Evolutionary conservation across 2,888 invertebrate species (phyloP).

Genomic region (Metacarcinus magister): DNA sequence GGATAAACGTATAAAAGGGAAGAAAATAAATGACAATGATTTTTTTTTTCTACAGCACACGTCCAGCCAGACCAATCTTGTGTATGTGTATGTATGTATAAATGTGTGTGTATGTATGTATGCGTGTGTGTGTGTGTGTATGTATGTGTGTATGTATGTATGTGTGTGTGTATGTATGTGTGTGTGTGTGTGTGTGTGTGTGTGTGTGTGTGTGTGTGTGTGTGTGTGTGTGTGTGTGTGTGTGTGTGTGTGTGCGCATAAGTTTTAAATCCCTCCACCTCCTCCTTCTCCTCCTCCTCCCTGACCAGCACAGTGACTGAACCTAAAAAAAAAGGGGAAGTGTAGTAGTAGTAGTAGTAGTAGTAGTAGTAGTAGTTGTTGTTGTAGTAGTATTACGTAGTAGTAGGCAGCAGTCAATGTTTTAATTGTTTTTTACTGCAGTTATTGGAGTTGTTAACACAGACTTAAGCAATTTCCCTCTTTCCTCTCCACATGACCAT

Average conservation of each 20-base stretch:
- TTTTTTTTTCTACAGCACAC: background rate
- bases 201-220: slow-evolving; percentile 21
- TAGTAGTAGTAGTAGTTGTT: slow-evolving; percentile 47
- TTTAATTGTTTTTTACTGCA: background rate
- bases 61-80: background rate
- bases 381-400: slow-evolving; percentile 46
- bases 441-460: background rate
- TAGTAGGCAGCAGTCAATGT: background rate
- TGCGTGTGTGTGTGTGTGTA: slow-evolving; percentile 54
- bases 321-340: background rate
- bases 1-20: background rate
- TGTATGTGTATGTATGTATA: slow-evolving; percentile 57
- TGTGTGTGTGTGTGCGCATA: slow-evolving; percentile 4
- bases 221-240: slow-evolving; percentile 17
- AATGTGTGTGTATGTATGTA: slow-evolving; percentile 42
- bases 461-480: background rate
- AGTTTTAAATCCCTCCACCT: background rate
- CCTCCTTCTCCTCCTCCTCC: background rate
- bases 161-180: slow-evolving; percentile 13
- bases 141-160: background rate
- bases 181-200: slow-evolving; percentile 17
- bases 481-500: background rate
- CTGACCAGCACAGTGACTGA: background rate
- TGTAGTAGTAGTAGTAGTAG: slow-evolving; percentile 64
- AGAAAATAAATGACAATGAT: background rate